Conservation (phyloP, 2,888 invertebrate genomes). For the Caradrina clavipalpis region DNA sequence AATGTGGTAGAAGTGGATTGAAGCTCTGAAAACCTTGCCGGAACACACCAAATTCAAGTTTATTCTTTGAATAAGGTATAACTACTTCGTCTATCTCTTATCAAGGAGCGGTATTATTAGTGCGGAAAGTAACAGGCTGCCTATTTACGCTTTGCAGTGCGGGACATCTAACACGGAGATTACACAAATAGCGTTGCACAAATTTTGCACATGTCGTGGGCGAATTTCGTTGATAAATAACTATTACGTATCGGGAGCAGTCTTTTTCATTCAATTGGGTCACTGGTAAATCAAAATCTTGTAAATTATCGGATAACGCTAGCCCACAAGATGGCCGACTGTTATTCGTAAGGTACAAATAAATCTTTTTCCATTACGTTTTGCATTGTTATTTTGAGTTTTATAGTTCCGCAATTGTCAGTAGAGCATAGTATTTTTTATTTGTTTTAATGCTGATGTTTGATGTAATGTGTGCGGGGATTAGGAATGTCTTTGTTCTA, state of each 20-base stretch:
- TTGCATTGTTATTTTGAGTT: constrained; percentile 66
- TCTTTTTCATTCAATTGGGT: constrained; percentile 74
- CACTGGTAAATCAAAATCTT: constrained; percentile 79
- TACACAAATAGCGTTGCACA: constrained; percentile 72
- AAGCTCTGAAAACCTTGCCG: constrained; percentile 69
- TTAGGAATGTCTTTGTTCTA: constrained; percentile 82
- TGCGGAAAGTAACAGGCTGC: constrained; percentile 81
- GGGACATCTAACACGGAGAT: constrained; percentile 76
- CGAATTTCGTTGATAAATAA: constrained; percentile 70
- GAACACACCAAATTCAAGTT: constrained; percentile 66
- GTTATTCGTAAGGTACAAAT: constrained; percentile 89
- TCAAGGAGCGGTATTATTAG: constrained; percentile 40
- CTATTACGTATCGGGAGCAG: constrained; percentile 69
- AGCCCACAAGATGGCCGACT: constrained; percentile 91
- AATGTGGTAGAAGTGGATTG: constrained; percentile 83
- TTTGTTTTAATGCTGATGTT: constrained; percentile 59
- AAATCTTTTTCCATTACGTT: constrained; percentile 77
- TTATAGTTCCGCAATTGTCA: constrained; percentile 53
- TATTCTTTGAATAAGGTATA: constrained; percentile 74
- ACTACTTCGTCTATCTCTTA: constrained; percentile 49
- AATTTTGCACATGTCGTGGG: constrained; percentile 72
- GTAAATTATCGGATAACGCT: constrained; percentile 88
- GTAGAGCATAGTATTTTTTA: constrained; percentile 60
- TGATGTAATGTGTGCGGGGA: constrained; percentile 42
- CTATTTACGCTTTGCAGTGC: constrained; percentile 85